A percentile compares a stretch with the other conserved stretches of the same genome.
Conservation (phyloP, 2,113 vertebrate species). For the Heptranchias perlo region DNA sequence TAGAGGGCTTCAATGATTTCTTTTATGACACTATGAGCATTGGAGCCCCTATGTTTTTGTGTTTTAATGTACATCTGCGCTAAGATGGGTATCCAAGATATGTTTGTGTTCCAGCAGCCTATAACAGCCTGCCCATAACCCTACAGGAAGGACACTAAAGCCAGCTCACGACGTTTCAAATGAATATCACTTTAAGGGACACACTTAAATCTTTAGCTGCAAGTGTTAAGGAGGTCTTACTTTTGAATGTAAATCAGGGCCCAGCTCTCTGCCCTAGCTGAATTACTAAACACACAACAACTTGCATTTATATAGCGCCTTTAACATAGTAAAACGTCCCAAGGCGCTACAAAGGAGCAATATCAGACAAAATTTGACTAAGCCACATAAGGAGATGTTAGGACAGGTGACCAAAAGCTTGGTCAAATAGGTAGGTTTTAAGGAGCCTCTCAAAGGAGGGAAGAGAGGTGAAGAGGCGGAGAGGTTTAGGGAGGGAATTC, state of each 20-base stretch:
- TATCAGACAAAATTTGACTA: too few relatives aligned
- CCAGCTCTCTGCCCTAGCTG: too few relatives aligned
- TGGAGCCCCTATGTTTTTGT: constrained; percentile 7
- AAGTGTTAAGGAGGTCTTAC: neutral
- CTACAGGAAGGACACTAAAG: neutral
- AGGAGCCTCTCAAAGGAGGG: too few relatives aligned
- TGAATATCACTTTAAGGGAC: neutral
- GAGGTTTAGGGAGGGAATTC: too few relatives aligned
- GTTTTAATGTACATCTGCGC: neutral
- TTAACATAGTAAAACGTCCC: too few relatives aligned
- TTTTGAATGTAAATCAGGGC: neutral
- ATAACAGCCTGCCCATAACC: neutral
- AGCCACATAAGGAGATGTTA: too few relatives aligned
- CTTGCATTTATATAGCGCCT: too few relatives aligned
- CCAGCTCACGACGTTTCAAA: neutral
- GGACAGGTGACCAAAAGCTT: too few relatives aligned
- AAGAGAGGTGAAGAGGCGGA: too few relatives aligned
- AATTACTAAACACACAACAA: neutral
- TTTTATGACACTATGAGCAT: neutral
- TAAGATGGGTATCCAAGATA: neutral
- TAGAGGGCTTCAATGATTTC: neutral
- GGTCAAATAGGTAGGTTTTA: too few relatives aligned
- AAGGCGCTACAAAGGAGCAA: too few relatives aligned
- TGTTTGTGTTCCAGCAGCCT: neutral
- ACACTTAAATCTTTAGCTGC: neutral